A percentile compares a stretch with the other conserved stretches of the same genome.
These are phyloP conservation scores for Oncorhynchus tshawytscha DNA, from an alignment of 2,113 vertebrate genomes.

Conservation along the genomic window DNA sequence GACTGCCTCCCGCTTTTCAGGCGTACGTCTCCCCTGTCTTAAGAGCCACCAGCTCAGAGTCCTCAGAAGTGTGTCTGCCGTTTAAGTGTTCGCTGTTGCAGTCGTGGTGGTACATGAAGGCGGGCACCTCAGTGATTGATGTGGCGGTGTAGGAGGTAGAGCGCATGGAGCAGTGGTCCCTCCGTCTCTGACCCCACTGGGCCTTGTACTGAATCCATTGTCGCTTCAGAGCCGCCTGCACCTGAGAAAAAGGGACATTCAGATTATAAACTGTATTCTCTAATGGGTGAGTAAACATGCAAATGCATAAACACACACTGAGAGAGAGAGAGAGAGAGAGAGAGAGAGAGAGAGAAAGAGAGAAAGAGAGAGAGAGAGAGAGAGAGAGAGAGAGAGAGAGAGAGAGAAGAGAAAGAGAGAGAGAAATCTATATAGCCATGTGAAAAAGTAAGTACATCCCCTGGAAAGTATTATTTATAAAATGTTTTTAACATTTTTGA, in stretches of 20 bases:
- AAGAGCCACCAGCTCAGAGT: slow-evolving; percentile 81
- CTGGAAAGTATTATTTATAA: too few species aligned
- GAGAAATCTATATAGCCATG: too few species aligned
- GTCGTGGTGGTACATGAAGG: slow-evolving; percentile 85
- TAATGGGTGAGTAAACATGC: not conserved
- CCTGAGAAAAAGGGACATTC: slow-evolving; percentile 66
- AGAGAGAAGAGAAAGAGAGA: not conserved
- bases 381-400: not conserved
- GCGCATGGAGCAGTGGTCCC: slow-evolving; percentile 81
- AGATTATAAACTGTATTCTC: too few species aligned
- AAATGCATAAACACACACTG: not conserved
- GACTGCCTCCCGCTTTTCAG: slow-evolving; percentile 54
- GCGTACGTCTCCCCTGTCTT: slow-evolving; percentile 82
- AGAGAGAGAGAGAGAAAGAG: not conserved
- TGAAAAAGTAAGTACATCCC: too few species aligned
- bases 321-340: too few species aligned
- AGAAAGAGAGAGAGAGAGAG: rapidly evolving
- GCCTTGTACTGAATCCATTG: slow-evolving; percentile 90
- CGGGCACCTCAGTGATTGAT: slow-evolving; percentile 82
- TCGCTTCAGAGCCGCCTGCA: slow-evolving; percentile 87
- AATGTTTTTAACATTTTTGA: too few species aligned
- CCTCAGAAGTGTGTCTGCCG: slow-evolving; percentile 70
- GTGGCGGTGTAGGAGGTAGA: slow-evolving; percentile 86
- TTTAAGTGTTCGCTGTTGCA: slow-evolving; percentile 79
- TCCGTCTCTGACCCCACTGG: slow-evolving; percentile 85